Evolutionary conservation across 2,113 vertebrate genomes (phyloP), one percentile per base, ranked within the genome.

Genomic region (Phoxinus phoxinus): DNA sequence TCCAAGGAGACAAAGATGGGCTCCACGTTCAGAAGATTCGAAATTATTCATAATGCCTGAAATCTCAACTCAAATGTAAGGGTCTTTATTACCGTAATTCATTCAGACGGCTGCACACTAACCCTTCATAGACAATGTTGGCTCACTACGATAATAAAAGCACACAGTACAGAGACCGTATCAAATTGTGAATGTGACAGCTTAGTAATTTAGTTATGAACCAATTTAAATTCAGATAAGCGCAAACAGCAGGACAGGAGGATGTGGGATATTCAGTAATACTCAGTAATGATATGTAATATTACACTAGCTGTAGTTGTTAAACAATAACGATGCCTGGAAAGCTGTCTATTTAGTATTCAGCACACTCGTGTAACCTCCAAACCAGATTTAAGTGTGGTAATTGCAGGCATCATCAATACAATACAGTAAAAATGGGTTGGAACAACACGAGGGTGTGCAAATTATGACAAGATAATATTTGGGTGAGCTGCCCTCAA

Each of bases 141-240:
- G 23, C n/a, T 65, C 59, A 65, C 58, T 3, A 27, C 0, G n/a
- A 65, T 69, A 13, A 81, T 48, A 51, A 51, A 69, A 81, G n/a
- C 59, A 15, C 21, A 67, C 59, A 67, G 44, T 67, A 23, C 46
- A 19, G 19, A 25, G 13, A 2, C 48, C 2, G 8, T 23, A 46
- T 67, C 37, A 67, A 65, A 81, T 19, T 2, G 27, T 4, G 25
- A 32, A 81, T 81, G n/a, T 81, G 80, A 69, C 25, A 35, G 61
- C 25, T 9, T 69, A 23, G 41, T 51, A 35, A 81, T 69, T 67
- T n/a, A 69, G 41, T 81, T 81, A 46, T 67, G 59, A 81, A 19
- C 17, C 77, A 41, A 61, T 80, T 69, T 81, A 32, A 67, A 67
- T 67, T 67, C 79, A 46, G 59, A 81, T 17, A 30, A 81, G 59